Conservation (phyloP, 2,888 invertebrate species). For the Orthonevra nobilis region DNA sequence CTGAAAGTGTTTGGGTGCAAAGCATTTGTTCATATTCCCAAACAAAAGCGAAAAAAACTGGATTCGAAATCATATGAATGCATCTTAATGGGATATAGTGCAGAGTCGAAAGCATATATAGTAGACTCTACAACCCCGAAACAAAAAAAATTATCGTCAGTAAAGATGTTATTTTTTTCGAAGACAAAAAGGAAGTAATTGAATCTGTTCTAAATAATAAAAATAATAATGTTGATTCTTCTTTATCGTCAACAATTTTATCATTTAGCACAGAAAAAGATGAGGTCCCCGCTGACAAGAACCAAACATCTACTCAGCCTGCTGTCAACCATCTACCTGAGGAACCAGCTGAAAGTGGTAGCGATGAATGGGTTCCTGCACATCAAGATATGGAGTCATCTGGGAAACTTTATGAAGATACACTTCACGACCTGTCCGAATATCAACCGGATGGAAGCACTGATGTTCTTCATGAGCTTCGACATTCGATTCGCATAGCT, state of each 20-base stretch:
- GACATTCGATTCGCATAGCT: conserved; percentile 14
- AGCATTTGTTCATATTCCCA: conserved; percentile 62
- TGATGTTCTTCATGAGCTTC: not conserved
- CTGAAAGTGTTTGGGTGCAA: conserved; percentile 67
- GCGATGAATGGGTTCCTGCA: not conserved
- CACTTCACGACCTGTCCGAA: not conserved
- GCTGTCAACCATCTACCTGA: not conserved
- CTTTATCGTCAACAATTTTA: too few species aligned
- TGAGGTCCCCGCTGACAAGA: not conserved
- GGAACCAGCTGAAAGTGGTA: not conserved
- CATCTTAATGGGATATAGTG: conserved; percentile 61
- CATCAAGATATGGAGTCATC: not conserved
- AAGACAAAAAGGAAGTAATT: too few species aligned
- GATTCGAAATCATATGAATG: conserved; percentile 56
- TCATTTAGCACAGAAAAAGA: too few species aligned
- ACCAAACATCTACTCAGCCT: not conserved
- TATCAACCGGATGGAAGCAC: conserved; percentile 14
- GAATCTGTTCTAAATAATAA: too few species aligned
- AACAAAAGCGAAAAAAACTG: conserved; percentile 26
- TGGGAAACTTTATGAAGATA: conserved; percentile 4
- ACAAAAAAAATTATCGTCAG: conserved; percentile 49
- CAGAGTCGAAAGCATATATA: conserved; percentile 50
- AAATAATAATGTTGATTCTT: too few species aligned
- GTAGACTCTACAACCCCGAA: conserved; percentile 28
- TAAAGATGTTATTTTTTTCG: conserved; percentile 36